Percentiles rank a stretch among this genome's conserved stretches.
These are phyloP conservation scores for Rotaria macrura DNA, from an alignment of 2,888 invertebrate genomes.

Conservation along the genomic window DNA sequence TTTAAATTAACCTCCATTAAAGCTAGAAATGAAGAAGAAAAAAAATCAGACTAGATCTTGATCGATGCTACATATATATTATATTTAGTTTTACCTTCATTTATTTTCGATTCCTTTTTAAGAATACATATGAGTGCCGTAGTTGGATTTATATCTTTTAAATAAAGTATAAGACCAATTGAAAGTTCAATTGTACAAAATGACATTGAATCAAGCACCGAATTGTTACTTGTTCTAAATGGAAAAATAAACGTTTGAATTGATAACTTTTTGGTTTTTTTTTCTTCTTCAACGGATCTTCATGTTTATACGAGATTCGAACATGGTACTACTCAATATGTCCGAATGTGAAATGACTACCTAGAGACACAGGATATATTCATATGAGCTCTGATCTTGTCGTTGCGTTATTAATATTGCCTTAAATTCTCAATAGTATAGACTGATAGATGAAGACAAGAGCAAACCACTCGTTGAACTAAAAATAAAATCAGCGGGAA, in stretches of 20 bases:
- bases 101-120: neutral
- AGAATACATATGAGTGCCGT: neutral
- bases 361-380: neutral
- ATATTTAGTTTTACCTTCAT: neutral
- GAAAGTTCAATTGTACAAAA: neutral
- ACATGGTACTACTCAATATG: neutral
- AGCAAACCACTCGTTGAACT: neutral
- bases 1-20: neutral
- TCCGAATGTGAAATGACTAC: neutral
- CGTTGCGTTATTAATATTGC: neutral
- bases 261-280: neutral
- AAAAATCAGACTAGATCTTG: neutral
- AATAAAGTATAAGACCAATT: neutral
- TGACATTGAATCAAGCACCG: slow-evolving; percentile 4
- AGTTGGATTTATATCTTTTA: neutral
- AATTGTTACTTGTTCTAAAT: neutral
- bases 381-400: neutral
- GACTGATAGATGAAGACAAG: neutral
- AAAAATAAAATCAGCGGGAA: no score
- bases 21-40: neutral
- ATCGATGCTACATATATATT: no score
- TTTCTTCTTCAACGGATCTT: no score
- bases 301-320: neutral
- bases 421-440: neutral
- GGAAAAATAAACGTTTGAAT: neutral